phyloP scores from a whole-genome alignment of 2,888 invertebrate species.

The Ophion slaviceki region DNA sequence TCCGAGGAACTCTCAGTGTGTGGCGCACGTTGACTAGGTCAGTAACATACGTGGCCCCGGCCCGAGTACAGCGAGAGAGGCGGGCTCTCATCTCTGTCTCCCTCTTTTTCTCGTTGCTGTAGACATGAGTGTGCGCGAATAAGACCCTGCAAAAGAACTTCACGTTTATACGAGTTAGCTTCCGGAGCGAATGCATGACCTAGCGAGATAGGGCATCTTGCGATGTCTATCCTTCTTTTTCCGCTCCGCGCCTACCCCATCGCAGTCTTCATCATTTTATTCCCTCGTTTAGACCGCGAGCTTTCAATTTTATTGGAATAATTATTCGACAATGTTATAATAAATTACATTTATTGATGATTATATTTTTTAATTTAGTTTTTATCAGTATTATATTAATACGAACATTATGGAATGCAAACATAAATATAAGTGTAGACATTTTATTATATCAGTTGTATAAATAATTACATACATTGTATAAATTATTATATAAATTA shows the following conservation, averaged over 20 bases:
- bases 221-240: conserved; percentile 61
- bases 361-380: not conserved
- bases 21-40: conserved; percentile 78
- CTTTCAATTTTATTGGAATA: not conserved
- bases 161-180: conserved; percentile 41
- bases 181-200: conserved; percentile 74
- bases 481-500: not conserved
- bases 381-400: not conserved
- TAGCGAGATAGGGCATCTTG: conserved; percentile 79
- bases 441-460: no score
- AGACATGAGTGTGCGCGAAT: not conserved
- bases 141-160: conserved; percentile 54
- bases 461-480: not conserved
- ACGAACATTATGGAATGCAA: not conserved
- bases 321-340: not conserved
- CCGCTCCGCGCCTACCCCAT: no score
- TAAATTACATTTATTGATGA: not conserved
- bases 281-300: not conserved
- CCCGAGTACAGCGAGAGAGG: conserved; percentile 57
- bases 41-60: conserved; percentile 77
- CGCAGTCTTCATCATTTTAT: no score
- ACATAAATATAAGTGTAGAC: no score
- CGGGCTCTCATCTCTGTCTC: conserved; percentile 43
- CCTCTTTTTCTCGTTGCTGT: conserved; percentile 20
- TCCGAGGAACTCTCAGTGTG: conserved; percentile 22